Evolutionary conservation across 2,797 vertebrate species (phyloP).

Genomic region (Phyllotis vaccarum): DNA sequence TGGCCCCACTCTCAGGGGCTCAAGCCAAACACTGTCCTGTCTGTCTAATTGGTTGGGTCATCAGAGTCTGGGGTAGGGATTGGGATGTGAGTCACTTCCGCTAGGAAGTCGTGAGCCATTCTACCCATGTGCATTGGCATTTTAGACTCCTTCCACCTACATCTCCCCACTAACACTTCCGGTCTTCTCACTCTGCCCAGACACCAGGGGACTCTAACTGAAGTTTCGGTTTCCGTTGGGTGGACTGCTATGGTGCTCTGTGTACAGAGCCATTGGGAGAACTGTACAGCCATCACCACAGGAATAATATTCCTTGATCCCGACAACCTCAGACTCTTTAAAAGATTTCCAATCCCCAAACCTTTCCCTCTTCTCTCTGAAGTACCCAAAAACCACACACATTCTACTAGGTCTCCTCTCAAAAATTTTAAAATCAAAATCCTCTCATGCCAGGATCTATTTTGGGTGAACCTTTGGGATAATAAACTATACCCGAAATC

Average conservation of each 20-base stretch:
- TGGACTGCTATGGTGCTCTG: fast-evolving
- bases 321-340: neutral
- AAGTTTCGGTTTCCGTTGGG: neutral
- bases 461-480: neutral
- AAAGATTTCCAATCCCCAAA: neutral
- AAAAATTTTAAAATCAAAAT: neutral
- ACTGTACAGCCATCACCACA: neutral
- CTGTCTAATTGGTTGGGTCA: neutral
- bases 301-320: neutral
- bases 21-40: neutral
- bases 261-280: neutral
- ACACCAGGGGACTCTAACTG: neutral
- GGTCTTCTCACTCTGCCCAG: neutral
- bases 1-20: neutral
- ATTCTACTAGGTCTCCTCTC: neutral
- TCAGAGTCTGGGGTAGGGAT: neutral
- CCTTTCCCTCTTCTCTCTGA: neutral
- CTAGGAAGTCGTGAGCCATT: neutral
- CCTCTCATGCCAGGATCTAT: neutral
- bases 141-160: neutral
- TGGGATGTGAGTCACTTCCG: neutral
- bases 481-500: neutral
- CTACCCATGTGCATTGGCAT: neutral
- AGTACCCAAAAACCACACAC: neutral
- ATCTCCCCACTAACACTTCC: neutral